phyloP scores from a whole-genome alignment of 2,797 vertebrate genomes.

The Mormyrops attenuatus region DNA sequence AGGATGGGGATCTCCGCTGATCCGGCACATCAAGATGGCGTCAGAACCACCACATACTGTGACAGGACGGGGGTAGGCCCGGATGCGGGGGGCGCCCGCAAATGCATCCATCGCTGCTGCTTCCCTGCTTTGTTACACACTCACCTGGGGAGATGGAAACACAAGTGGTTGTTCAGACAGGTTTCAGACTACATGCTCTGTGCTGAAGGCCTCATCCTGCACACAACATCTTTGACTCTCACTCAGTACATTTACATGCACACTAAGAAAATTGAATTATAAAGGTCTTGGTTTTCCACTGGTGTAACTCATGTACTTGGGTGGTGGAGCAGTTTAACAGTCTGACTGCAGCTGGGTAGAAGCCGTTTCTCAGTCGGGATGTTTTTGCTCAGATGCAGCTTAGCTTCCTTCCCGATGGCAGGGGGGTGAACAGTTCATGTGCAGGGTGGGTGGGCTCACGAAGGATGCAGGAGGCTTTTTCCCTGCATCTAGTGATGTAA shows the following conservation, averaged over 20 bases:
- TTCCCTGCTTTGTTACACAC: conserved; percentile 23
- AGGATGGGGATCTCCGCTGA: conserved; percentile 81
- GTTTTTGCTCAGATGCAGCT: too few relatives aligned
- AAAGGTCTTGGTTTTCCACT: too few relatives aligned
- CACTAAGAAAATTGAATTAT: not conserved
- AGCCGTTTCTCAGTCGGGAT: too few relatives aligned
- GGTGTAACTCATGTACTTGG: too few relatives aligned
- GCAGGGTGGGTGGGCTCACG: too few relatives aligned
- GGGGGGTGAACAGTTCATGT: too few relatives aligned
- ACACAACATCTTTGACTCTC: not conserved
- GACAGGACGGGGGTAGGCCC: conserved; percentile 86
- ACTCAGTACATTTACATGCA: not conserved
- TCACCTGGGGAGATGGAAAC: conserved; percentile 39
- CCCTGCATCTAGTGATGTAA: too few relatives aligned
- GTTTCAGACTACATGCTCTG: not conserved
- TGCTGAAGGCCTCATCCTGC: not conserved
- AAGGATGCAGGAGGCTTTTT: too few relatives aligned
- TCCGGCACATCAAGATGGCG: conserved; percentile 83
- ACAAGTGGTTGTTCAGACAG: not conserved
- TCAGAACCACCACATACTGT: conserved; percentile 76
- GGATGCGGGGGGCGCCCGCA: conserved; percentile 83
- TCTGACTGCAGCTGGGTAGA: too few relatives aligned
- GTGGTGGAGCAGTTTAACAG: too few relatives aligned
- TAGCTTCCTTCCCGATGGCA: too few relatives aligned
- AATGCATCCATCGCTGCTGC: conserved; percentile 70